Conservation (phyloP, 2,113 vertebrate genomes). For the Trematocara macrostoma region DNA sequence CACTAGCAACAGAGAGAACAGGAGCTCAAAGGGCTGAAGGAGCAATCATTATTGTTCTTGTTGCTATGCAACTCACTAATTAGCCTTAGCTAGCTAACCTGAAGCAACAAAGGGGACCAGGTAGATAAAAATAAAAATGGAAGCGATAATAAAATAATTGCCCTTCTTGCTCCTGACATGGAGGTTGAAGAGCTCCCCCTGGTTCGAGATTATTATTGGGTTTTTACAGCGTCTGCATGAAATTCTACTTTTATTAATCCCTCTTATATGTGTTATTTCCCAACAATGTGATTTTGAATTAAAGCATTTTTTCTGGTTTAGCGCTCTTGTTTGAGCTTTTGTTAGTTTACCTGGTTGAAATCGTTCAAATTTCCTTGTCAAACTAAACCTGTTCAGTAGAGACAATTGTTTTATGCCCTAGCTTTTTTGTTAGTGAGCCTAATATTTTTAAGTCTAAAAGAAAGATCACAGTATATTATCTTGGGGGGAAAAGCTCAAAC, state of each 20-base stretch:
- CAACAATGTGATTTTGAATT: not conserved
- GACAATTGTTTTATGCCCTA: not conserved
- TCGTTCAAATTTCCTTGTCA: not conserved
- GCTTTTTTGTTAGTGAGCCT: not conserved
- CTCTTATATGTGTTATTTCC: not conserved
- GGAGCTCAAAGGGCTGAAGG: conserved; percentile 14
- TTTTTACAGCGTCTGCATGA: not conserved
- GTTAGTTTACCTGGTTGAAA: not conserved
- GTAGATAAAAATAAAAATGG: conserved; percentile 31
- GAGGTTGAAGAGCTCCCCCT: not conserved
- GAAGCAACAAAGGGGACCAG: conserved; percentile 29
- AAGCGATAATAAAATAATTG: conserved; percentile 5
- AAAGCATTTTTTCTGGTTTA: not conserved
- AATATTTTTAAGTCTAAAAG: not conserved
- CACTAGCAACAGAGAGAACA: conserved; percentile 4
- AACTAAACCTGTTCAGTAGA: not conserved
- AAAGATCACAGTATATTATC: not conserved
- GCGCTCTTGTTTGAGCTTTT: not conserved
- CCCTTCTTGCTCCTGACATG: not conserved
- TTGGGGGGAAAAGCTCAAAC: not conserved
- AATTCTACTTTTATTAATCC: not conserved
- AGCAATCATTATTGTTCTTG: conserved; percentile 37
- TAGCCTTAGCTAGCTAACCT: conserved; percentile 33
- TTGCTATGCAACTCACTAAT: conserved; percentile 58
- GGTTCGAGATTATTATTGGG: not conserved